Percentiles rank a stretch among this genome's conserved stretches.
These are phyloP conservation scores for Dolichoris vasculosae DNA, from an alignment of 1,140 invertebrate species.

Conservation along the genomic window DNA sequence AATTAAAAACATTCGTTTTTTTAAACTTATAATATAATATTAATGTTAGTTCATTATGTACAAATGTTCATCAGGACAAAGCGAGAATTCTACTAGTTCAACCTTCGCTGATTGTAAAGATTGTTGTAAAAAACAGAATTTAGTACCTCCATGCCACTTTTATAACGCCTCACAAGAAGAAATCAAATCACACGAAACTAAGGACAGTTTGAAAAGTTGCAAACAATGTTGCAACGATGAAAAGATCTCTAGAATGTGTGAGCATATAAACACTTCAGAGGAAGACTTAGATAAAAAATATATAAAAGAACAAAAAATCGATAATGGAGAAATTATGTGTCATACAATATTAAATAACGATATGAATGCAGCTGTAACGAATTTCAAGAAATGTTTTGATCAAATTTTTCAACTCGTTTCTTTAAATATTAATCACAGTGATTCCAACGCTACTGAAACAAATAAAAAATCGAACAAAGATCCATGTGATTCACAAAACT, in stretches of 20 bases:
- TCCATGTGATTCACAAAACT: not conserved
- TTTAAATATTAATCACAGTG: not conserved
- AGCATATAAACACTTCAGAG: not conserved
- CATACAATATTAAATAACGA: not conserved
- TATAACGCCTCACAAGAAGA: not conserved
- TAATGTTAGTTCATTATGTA: too few species aligned
- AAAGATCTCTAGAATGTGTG: not conserved
- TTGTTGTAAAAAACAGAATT: not conserved
- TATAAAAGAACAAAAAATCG: not conserved
- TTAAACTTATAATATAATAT: too few species aligned
- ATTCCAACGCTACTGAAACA: not conserved
- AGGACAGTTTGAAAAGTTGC: not conserved
- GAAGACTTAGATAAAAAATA: not conserved
- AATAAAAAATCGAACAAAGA: not conserved
- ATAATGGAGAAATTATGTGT: too few species aligned
- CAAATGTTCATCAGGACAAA: not conserved
- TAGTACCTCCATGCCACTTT: not conserved
- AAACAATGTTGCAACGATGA: not conserved
- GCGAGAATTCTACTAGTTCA: not conserved
- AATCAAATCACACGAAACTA: not conserved
- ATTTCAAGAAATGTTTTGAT: not conserved
- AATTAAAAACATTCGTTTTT: too few species aligned
- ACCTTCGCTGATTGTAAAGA: not conserved
- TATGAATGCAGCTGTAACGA: not conserved
- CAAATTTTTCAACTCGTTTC: not conserved